Conservation (phyloP, 2,888 invertebrate genomes). For the Celastrina argiolus region DNA sequence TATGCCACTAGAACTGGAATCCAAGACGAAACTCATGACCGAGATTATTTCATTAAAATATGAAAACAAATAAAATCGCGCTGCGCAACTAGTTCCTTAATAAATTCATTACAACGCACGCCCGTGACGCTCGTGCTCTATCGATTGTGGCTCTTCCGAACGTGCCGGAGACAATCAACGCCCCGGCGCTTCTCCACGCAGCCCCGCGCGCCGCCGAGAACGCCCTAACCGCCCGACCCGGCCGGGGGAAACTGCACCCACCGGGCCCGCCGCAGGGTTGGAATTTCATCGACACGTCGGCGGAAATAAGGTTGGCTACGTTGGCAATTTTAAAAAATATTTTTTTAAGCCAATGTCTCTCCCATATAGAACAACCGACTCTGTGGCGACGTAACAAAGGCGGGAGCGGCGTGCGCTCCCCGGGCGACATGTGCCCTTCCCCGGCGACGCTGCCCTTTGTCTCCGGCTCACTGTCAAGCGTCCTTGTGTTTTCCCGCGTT, state of each 20-base stretch:
- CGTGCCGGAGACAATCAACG: conserved; percentile 75
- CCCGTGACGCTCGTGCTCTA: conserved; percentile 76
- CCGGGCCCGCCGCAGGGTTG: conserved; percentile 30
- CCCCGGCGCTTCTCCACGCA: conserved; percentile 75
- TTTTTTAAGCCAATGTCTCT: conserved; percentile 52
- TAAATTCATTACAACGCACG: conserved; percentile 77
- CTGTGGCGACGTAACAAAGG: conserved; percentile 23
- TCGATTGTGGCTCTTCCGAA: conserved; percentile 75
- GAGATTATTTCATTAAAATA: neutral
- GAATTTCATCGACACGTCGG: conserved; percentile 31
- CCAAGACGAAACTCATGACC: neutral
- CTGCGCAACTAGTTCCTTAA: conserved; percentile 59
- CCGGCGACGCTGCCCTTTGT: conserved; percentile 64
- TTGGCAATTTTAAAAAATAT: conserved; percentile 52
- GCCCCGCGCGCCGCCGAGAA: conserved; percentile 36
- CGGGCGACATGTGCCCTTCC: conserved; percentile 54
- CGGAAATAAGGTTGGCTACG: conserved; percentile 39
- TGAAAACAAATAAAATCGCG: conserved; percentile 38
- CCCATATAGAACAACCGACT: conserved; percentile 26
- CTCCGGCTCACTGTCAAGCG: conserved; percentile 75
- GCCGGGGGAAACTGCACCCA: conserved; percentile 34
- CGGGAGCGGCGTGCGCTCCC: conserved; percentile 28
- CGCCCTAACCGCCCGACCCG: neutral
- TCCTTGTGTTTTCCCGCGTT: conserved; percentile 76
- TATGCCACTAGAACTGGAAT: neutral